Conservation (phyloP, 1,140 invertebrate species). For the Theocolax elegans region DNA sequence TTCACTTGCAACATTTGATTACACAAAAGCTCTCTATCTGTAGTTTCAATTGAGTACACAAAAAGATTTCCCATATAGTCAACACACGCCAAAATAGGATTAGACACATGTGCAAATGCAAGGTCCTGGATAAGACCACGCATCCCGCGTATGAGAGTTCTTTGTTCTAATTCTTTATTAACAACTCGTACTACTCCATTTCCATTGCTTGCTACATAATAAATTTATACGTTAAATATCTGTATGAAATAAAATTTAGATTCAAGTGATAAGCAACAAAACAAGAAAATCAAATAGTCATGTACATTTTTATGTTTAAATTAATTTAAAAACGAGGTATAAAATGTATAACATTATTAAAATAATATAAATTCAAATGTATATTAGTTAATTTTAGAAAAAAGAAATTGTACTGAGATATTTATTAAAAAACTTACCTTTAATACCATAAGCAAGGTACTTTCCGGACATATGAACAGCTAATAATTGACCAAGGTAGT, state of each 20-base stretch:
- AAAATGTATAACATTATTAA: too few relatives aligned
- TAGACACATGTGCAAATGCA: constrained; percentile 85
- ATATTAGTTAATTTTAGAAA: background rate
- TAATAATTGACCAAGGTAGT: constrained; percentile 87
- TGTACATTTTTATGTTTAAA: background rate
- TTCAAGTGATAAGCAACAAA: too few relatives aligned
- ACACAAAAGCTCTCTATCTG: constrained; percentile 70
- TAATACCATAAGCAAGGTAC: constrained; percentile 90
- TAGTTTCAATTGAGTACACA: constrained; percentile 82
- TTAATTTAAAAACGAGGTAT: too few relatives aligned
- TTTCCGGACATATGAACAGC: constrained; percentile 87
- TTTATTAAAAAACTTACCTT: constrained; percentile 71
- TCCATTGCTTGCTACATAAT: constrained; percentile 69
- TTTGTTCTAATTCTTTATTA: constrained; percentile 78
- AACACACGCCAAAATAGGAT: constrained; percentile 85
- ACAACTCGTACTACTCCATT: constrained; percentile 86
- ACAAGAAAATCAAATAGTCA: background rate
- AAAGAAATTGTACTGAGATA: background rate
- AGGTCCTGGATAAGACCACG: constrained; percentile 87
- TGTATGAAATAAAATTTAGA: constrained; percentile 12
- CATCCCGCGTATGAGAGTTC: constrained; percentile 88
- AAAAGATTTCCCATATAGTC: constrained; percentile 85
- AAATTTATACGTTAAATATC: background rate
- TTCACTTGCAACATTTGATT: constrained; percentile 69
- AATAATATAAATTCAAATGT: too few relatives aligned